Evolutionary conservation across 2,113 vertebrate genomes (phyloP).

Genomic region (Dinomys branickii): DNA sequence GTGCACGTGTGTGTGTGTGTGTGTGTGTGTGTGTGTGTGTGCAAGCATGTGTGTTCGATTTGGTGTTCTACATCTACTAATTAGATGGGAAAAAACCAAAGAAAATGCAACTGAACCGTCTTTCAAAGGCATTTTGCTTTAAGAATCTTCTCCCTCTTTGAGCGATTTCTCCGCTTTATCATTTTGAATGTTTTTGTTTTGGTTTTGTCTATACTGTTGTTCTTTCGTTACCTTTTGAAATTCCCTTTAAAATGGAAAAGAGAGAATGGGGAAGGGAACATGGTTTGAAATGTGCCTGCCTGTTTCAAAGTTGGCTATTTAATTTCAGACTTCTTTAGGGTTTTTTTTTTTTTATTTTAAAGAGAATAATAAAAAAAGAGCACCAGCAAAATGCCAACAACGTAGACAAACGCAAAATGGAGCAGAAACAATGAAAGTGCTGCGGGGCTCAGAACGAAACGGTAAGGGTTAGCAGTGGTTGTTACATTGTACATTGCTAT

Average conservation of each 20-base stretch:
- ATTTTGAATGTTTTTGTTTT: no score
- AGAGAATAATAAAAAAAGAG: no score
- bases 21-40: background rate
- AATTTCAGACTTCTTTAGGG: background rate
- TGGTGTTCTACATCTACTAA: background rate
- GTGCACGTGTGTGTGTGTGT: background rate
- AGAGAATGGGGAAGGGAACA: background rate
- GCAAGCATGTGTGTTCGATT: background rate
- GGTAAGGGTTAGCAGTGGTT: no score
- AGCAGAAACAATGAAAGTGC: no score
- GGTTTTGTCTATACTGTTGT: no score
- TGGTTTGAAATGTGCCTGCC: background rate
- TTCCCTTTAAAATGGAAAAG: no score
- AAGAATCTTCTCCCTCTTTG: background rate
- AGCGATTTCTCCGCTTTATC: no score
- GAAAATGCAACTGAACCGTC: background rate
- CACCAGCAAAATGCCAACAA: no score
- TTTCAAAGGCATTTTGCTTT: background rate
- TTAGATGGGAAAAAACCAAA: background rate
- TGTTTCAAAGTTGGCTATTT: background rate
- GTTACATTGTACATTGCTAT: background rate
- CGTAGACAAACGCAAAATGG: no score
- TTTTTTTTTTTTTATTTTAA: no score
- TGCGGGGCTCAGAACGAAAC: no score
- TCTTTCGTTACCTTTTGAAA: no score